Base-by-base conservation (phyloP, 2,888 invertebrate genomes). In the Drosophila buzzatii region DNA sequence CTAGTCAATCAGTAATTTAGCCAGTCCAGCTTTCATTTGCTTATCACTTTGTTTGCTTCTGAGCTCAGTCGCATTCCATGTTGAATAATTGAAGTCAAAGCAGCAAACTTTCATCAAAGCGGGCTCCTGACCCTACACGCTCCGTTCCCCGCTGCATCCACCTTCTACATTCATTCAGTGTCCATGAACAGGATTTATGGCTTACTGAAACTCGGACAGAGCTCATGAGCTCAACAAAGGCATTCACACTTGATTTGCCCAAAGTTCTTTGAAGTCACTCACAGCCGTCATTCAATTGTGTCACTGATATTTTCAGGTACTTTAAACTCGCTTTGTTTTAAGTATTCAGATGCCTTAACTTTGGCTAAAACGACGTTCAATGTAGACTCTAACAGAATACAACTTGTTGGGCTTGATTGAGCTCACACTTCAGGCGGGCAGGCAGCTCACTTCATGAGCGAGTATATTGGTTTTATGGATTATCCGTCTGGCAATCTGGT, bases 51-150 rank as follows among this genome's bases (percentile, higher is more conserved):
- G 47, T 27, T 49, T 51, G 63, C 68, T 60, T 57, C 64, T 45
- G 49, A 35, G 52, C 31, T 58, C 39, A 49, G 51, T 18, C 69
- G 66, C 66, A 83, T 72, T 77, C 66, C 68, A 39, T 27, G 65
- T 65, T 75, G 77, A 81, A 82, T 81, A 79, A 82, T 84, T 81
- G 62, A 75, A 69, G 63, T 66, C 53, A 52, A 66, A 69, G 61
- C 55, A 55, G 45, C 55, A 63, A 75, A 67, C 66, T 74, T 72
- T 73, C 70, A 63, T 77, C 67, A 67, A 79, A 81, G 75, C 71
- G 53, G 41, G 42, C 20, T 56, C 23, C 23, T 4, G 23, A 4
- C 23, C 23, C 23, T 23, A 2, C 23, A 23, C 4, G 23, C 23
- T 23, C 12, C 59, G 60, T 23, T 3, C 37, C 31, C 10, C 12